Evolutionary conservation across 2,113 vertebrate genomes (phyloP), one percentile per base, ranked within the genome.

Genomic region (Manacus vitellinus): DNA sequence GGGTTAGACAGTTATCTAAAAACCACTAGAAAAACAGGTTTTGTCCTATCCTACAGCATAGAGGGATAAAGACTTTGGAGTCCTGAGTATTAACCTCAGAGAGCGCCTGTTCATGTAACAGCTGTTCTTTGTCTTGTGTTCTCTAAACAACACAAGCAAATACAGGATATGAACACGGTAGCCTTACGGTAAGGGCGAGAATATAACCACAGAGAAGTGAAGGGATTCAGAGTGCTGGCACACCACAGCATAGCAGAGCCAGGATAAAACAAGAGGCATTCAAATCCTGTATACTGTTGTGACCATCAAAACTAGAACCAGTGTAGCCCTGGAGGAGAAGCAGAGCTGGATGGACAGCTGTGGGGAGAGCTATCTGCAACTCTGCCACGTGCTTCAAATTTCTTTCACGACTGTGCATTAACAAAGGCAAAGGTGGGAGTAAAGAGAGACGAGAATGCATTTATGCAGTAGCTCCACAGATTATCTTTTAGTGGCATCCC

Each of bases 121-220:
- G 92, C 94, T 96, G 94, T 80, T 93, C 96, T 92, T 85, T 81
- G 88, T 93, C 95, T 91, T 72, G 68, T 73, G 81, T 72, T 93
- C 91, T 93, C 80, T 92, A 96, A 97, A 96, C 85, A 94, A 51
- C 85, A 80, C 65, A 74, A 84, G 92, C 92, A 96, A 97, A 95
- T 89, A 96, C 94, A 96, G 96, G 94, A 96, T 96, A 87, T 88
- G 88, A 88, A 86, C 92, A 94, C 0, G 22, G 94, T 68, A 93
- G 90, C 85, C 75, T 88, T 92, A 90, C 1, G 2, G 85, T 80
- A 81, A 95, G 85, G 88, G 68, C 10, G 20, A 80, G 88, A 96
- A 81, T 0, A 3, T 27, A 82, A 83, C 71, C 8, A 4, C 88
- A 81, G 85, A 47, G 43, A 74, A 95, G 85, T 37, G 56, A 86